phyloP scores from a whole-genome alignment of 2,888 invertebrate genomes.

The Nymphalis c-album region DNA sequence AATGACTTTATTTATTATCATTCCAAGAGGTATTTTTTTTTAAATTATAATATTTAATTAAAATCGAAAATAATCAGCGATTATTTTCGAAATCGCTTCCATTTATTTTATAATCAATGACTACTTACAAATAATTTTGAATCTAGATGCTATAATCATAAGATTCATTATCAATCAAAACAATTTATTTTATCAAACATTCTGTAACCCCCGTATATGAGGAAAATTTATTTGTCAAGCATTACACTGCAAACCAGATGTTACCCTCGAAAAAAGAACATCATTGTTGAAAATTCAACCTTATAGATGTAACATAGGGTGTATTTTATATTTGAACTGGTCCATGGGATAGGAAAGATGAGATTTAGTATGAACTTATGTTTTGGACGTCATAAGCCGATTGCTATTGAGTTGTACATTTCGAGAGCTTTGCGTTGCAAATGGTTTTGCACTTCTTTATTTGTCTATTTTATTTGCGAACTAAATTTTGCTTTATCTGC shows the following conservation, averaged over 20 bases:
- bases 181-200: slow-evolving; percentile 32
- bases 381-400: slow-evolving; percentile 65
- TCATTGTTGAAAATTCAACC: slow-evolving; percentile 21
- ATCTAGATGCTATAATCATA: slow-evolving; percentile 7
- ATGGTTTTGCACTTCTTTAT: slow-evolving; percentile 28
- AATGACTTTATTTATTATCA: too few species aligned
- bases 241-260: slow-evolving; percentile 67
- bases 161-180: slow-evolving; percentile 25
- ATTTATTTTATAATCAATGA: background rate
- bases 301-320: slow-evolving; percentile 12
- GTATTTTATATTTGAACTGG: background rate
- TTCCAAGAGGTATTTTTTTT: too few species aligned
- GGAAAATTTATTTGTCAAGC: slow-evolving; percentile 61
- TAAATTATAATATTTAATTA: too few species aligned
- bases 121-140: slow-evolving; percentile 8
- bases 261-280: slow-evolving; percentile 41
- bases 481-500: background rate
- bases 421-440: slow-evolving; percentile 34
- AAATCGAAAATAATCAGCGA: too few species aligned
- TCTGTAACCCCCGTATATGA: slow-evolving; percentile 35
- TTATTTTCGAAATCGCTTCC: background rate
- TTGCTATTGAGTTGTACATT: slow-evolving; percentile 50
- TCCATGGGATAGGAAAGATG: slow-evolving; percentile 33
- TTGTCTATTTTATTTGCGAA: slow-evolving; percentile 7
- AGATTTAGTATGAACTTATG: slow-evolving; percentile 56